Base-by-base conservation (phyloP, 1,140 invertebrate genomes). In the Trichogramma pretiosum region DNA sequence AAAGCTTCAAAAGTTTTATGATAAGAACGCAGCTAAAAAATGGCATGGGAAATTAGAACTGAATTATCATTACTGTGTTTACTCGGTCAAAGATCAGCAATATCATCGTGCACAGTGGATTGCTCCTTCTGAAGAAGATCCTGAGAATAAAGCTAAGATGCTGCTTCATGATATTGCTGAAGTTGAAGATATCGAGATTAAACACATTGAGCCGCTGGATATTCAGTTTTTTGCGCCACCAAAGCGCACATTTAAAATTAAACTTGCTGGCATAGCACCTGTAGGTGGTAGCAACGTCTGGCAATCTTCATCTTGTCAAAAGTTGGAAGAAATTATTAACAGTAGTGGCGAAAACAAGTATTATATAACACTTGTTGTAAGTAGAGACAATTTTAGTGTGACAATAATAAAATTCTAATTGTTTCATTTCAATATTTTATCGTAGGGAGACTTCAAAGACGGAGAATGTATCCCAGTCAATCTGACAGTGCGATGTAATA, bases 101-200 rank as follows among this genome's bases (percentile, higher is more conserved):
- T 81, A 75, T 67, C 70, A 71, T 30, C 68, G 79, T 0, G 77
- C 66, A 1, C 58, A 64, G 30, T 70, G 80, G 2, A 21, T 68
- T 1, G 67, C 74, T 33, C 47, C 3, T 46, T 33, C 48, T 0
- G 49, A 63, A 0, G 0, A 2, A 3, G 22, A 46, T 16, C 14
- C 35, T n/a, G n/a, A n/a, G n/a, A 14, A 0, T 0, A 7, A 19
- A 4, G 44, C 16, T 0, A 41, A 18, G 7, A 51, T 51, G 44
- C 9, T 8, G 3, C 19, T 51, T 9, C 71, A 71, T 9, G 79
- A 81, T 51, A 61, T 73, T n/a, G 76, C 71, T 3, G 57, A 61
- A 19, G 60, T 64, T 1, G 72, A 76, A 56, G 57, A 61, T 19
- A 59, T 65, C 1, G 73, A 77, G 56, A 19, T 64, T 0, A 33